Percentiles rank a stretch among this genome's conserved stretches.
Evolutionary conservation across 2,888 invertebrate genomes (phyloP).

Genomic region (Nezara viridula): DNA sequence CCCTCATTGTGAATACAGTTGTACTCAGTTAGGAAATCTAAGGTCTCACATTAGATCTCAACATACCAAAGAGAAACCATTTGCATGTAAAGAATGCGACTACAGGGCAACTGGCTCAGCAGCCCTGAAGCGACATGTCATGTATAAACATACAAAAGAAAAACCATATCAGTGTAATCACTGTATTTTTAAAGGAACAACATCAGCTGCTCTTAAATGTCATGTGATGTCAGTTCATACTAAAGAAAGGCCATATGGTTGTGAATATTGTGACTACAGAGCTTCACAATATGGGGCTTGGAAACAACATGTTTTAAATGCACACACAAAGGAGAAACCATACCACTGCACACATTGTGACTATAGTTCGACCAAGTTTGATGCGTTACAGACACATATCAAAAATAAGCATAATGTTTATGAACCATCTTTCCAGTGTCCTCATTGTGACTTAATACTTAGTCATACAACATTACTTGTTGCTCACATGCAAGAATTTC

Average conservation of each 20-base stretch:
- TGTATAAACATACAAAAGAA: constrained; percentile 52
- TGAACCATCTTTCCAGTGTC: constrained; percentile 46
- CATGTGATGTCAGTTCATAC: constrained; percentile 53
- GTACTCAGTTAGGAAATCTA: constrained; percentile 42
- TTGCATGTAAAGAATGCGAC: constrained; percentile 50
- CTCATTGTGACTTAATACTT: constrained; percentile 45
- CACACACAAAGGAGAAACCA: constrained; percentile 48
- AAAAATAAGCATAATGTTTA: constrained; percentile 39
- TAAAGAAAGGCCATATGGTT: constrained; percentile 54
- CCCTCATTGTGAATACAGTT: constrained; percentile 54
- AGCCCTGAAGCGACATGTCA: constrained; percentile 40
- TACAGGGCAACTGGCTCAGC: constrained; percentile 42
- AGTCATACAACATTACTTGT: constrained; percentile 3
- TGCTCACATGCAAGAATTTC: constrained; percentile 25
- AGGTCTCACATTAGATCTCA: constrained; percentile 55
- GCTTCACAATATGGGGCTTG: constrained; percentile 54
- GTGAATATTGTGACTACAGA: constrained; percentile 49
- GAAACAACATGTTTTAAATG: constrained; percentile 41
- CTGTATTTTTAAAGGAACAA: constrained; percentile 47
- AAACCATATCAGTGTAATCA: constrained; percentile 39
- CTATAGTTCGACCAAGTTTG: constrained; percentile 22
- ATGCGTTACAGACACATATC: constrained; percentile 13
- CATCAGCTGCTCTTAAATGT: constrained; percentile 45
- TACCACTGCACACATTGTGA: constrained; percentile 48
- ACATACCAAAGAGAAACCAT: constrained; percentile 52